Conservation (phyloP, 2,797 vertebrate species). For the Molothrus aeneus region DNA sequence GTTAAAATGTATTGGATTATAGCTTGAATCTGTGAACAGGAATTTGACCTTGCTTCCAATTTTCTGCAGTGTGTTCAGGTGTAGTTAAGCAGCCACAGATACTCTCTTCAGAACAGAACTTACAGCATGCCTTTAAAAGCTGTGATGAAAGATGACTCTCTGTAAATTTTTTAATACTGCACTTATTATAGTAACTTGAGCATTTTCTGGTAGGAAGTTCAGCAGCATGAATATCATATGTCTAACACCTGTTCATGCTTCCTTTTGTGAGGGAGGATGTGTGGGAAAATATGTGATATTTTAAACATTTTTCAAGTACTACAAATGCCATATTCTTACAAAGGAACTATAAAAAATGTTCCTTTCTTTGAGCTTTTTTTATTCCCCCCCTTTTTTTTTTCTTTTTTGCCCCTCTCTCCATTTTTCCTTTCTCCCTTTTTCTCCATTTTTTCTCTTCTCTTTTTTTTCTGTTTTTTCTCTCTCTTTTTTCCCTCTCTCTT, state of each 20-base stretch:
- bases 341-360: neutral
- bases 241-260: neutral
- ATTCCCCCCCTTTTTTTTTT: fast-evolving
- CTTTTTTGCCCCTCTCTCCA: too few species aligned
- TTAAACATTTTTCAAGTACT: neutral
- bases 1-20: neutral
- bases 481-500: neutral
- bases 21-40: neutral
- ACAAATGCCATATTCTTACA: neutral
- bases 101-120: neutral
- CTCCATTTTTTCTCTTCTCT: neutral
- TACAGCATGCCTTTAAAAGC: neutral
- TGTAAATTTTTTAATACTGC: neutral
- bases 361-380: neutral
- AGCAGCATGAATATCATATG: neutral
- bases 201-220: conserved; percentile 8
- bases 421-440: neutral
- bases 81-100: neutral
- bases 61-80: neutral
- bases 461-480: neutral
- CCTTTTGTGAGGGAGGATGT: neutral
- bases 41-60: neutral
- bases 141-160: neutral
- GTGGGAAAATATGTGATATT: neutral
- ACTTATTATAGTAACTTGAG: neutral